Percentiles rank a stretch among this genome's conserved stretches.
Conservation (phyloP, 1,140 invertebrate species). For the Cheumatopsyche charites region DNA sequence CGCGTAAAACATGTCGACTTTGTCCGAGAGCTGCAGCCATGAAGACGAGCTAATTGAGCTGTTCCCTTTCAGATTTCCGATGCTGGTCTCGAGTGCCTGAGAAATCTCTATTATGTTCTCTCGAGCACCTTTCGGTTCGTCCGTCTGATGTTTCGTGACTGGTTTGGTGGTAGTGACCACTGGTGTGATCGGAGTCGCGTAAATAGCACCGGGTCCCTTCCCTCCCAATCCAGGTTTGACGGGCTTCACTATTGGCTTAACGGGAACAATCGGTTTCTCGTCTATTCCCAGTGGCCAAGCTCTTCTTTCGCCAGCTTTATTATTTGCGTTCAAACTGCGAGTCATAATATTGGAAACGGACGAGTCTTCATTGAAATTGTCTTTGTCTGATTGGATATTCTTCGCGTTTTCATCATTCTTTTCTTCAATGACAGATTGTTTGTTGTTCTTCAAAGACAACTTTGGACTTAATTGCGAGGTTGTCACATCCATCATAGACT, state of each 20-base stretch:
- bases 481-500: slow-evolving; percentile 56
- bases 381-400: slow-evolving; percentile 50
- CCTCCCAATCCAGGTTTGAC: slow-evolving; percentile 60
- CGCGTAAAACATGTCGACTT: slow-evolving; percentile 77
- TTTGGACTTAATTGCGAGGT: slow-evolving; percentile 67
- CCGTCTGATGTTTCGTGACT: slow-evolving; percentile 52
- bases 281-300: slow-evolving; percentile 63
- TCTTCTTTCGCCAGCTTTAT: slow-evolving; percentile 59
- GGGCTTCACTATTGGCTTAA: slow-evolving; percentile 67
- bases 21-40: slow-evolving; percentile 85
- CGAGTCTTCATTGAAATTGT: slow-evolving; percentile 62
- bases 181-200: slow-evolving; percentile 65
- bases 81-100: slow-evolving; percentile 68
- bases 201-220: slow-evolving; percentile 51
- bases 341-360: slow-evolving; percentile 49
- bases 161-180: slow-evolving; percentile 44
- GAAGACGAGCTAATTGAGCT: slow-evolving; percentile 55
- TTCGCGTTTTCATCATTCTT: slow-evolving; percentile 48
- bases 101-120: slow-evolving; percentile 75
- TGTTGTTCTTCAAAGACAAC: slow-evolving; percentile 59
- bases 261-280: slow-evolving; percentile 75
- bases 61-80: slow-evolving; percentile 68
- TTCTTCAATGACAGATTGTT: slow-evolving; percentile 49
- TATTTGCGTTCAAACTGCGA: slow-evolving; percentile 57
- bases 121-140: slow-evolving; percentile 59